Percentiles rank a stretch among this genome's conserved stretches.
These are phyloP conservation scores for Anadara kagoshimensis DNA, from an alignment of 1,140 invertebrate genomes.

Conservation along the genomic window DNA sequence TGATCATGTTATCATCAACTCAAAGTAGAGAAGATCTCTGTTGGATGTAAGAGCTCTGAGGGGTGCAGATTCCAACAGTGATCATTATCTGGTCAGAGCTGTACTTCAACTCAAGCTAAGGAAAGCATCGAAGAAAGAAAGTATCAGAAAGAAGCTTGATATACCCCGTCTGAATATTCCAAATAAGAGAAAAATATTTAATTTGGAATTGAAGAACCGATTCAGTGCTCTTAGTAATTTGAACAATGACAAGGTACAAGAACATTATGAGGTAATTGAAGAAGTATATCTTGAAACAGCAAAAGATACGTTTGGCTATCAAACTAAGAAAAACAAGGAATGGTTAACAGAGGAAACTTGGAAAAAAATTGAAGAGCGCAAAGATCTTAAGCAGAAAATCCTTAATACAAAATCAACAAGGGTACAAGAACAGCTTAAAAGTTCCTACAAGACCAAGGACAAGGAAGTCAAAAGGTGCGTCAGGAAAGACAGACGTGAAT, in stretches of 20 bases:
- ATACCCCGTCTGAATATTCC: not conserved
- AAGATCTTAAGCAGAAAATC: not conserved
- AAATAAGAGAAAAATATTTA: not conserved
- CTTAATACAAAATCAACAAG: slow-evolving; percentile 15
- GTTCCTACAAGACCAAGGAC: slow-evolving; percentile 10
- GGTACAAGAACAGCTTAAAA: slow-evolving; percentile 17
- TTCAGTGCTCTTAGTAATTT: not conserved
- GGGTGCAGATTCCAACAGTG: not conserved
- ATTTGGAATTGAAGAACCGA: not conserved
- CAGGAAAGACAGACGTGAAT: slow-evolving; percentile 22
- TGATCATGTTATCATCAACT: too few relatives aligned
- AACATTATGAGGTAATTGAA: not conserved
- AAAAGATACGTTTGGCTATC: not conserved
- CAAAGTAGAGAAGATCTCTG: too few relatives aligned
- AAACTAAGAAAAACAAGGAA: not conserved
- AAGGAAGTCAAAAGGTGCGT: slow-evolving; percentile 21
- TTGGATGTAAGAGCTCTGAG: too few relatives aligned
- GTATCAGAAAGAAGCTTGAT: not conserved
- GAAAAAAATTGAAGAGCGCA: not conserved
- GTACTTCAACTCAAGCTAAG: not conserved
- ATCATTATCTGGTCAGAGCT: not conserved
- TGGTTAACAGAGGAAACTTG: not conserved
- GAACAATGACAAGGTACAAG: not conserved
- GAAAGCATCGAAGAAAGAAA: not conserved
- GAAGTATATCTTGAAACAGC: not conserved